Percentiles rank a stretch among this genome's conserved stretches.
phyloP scores from a whole-genome alignment of 2,113 vertebrate species.

The Rhizomys pruinosus region DNA sequence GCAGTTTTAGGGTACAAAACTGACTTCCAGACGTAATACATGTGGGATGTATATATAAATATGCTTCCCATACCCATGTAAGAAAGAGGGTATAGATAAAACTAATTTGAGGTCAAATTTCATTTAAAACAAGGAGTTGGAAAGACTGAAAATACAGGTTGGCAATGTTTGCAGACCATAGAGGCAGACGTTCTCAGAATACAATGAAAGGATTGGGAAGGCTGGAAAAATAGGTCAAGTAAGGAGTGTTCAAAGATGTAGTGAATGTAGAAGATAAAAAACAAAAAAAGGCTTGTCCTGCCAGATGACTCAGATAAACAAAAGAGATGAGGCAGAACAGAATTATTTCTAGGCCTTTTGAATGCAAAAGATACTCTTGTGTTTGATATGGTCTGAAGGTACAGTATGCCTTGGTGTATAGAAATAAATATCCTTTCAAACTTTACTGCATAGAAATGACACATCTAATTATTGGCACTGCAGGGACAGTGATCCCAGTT shows the following conservation, averaged over 20 bases:
- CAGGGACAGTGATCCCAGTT: neutral
- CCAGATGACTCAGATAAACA: neutral
- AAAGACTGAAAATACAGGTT: neutral
- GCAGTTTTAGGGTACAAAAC: neutral
- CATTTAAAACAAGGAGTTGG: neutral
- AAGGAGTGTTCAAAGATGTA: neutral
- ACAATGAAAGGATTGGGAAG: neutral
- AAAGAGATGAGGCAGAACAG: neutral
- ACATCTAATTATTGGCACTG: neutral
- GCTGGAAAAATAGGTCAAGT: neutral
- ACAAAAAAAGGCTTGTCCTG: neutral
- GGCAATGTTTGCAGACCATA: neutral
- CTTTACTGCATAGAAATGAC: neutral
- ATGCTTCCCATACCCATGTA: neutral
- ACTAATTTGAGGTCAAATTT: neutral
- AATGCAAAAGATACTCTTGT: neutral
- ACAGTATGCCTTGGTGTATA: neutral
- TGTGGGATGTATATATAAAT: neutral
- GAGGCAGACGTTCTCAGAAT: neutral
- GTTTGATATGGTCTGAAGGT: conserved; percentile 18
- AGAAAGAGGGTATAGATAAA: neutral
- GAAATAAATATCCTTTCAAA: conserved; percentile 1
- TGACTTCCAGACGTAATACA: neutral
- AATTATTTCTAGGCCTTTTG: conserved; percentile 13
- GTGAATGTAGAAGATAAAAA: conserved; percentile 18